Evolutionary conservation across 2,113 vertebrate genomes (phyloP), one percentile per base, ranked within the genome.

Genomic region (Crypturellus undulatus): DNA sequence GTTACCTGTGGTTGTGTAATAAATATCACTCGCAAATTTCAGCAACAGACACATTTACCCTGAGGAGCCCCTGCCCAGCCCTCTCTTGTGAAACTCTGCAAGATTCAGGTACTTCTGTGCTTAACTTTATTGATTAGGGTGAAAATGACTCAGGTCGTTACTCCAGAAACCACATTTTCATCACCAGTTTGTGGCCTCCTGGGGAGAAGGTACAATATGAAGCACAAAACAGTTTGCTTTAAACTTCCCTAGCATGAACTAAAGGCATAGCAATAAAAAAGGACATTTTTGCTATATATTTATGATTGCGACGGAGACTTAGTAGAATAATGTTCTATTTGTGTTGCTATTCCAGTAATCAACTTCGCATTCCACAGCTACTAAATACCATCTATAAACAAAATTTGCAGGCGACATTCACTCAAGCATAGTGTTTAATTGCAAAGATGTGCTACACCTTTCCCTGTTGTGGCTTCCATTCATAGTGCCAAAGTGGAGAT

Each of bases 381-480:
- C 1, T 18, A 11, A 78, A 49, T 32, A 49, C 21, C 26, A 1
- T 68, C 38, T 60, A 52, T 64, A 63, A 16, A 22, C 76, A 87
- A 38, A 20, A 40, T 5, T 59, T 54, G 49, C 21, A 59, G n/a
- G 2, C 26, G 32, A 34, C 8, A 3, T 68, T 82, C 16, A 9
- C 3, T 8, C 54, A 62, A 13, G 42, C 17, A 68, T 43, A 43
- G 30, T 81, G 9, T 91, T 84, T 84, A 24, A 72, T 17, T 87
- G 36, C 43, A 77, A 84, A 69, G 36, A 4, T 79, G 43, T 58
- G 80, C 24, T 7, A 42, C 30, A 73, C 17, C 26, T 86, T 56
- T 40, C 69, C 9, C 0, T 34, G 2, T 12, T 52, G 14, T 0
- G 0, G 45, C 4, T 3, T 43, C 58, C 68, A 40, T 52, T n/a